Evolutionary conservation across 2,113 vertebrate genomes (phyloP).

Genomic region (Gulo gulo): DNA sequence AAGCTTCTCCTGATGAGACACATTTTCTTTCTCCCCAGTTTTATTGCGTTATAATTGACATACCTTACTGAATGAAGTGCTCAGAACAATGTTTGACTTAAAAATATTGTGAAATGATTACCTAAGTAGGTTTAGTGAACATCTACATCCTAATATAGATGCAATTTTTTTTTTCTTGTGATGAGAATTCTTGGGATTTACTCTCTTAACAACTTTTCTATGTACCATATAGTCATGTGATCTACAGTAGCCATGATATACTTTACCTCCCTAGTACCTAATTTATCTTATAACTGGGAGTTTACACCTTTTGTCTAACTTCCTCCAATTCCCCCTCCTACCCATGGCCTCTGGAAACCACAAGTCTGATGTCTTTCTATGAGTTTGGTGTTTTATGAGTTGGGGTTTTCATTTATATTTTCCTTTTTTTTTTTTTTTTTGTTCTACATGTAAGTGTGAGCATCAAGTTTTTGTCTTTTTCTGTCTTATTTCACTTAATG

Average conservation of each 20-base stretch:
- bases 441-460: not conserved
- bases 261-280: not conserved
- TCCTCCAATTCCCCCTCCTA: not conserved
- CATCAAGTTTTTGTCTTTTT: not conserved
- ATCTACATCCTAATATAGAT: not conserved
- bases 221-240: not conserved
- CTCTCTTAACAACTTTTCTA: not conserved
- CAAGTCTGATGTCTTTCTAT: not conserved
- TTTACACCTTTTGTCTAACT: not conserved
- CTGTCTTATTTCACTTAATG: not conserved
- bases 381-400: too few relatives aligned
- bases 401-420: not conserved
- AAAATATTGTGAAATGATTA: not conserved
- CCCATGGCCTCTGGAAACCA: not conserved
- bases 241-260: not conserved
- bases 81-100: not conserved
- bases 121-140: not conserved
- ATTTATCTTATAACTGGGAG: not conserved
- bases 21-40: not conserved
- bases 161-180: not conserved
- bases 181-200: not conserved
- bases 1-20: not conserved
- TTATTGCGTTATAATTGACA: not conserved
- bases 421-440: not conserved
- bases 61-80: not conserved